Evolutionary conservation across 2,888 invertebrate species (phyloP).

Genomic region (Archaeoteleia sp.): DNA sequence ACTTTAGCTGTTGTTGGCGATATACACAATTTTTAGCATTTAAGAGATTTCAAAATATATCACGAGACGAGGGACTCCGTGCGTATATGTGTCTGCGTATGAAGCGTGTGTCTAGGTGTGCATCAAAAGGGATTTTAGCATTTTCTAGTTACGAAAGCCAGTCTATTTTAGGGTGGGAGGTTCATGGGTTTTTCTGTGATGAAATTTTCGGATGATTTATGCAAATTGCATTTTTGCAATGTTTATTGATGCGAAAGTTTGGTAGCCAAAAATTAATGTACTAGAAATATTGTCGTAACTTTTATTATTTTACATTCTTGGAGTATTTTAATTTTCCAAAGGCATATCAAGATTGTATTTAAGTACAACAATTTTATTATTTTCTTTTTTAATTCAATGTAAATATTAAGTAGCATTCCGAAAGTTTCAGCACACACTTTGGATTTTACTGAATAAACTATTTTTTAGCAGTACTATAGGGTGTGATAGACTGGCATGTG

Average conservation of each 20-base stretch:
- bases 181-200: conserved; percentile 27
- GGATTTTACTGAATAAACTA: too few relatives aligned
- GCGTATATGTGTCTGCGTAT: not conserved
- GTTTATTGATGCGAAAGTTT: not conserved
- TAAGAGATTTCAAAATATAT: conserved; percentile 28
- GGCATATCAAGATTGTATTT: too few relatives aligned
- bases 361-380: too few relatives aligned
- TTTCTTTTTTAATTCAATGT: too few relatives aligned
- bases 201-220: conserved; percentile 22
- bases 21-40: conserved; percentile 27
- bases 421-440: too few relatives aligned
- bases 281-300: too few relatives aligned
- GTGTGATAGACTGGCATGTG: conserved; percentile 70
- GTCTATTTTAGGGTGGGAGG: conserved; percentile 19
- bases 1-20: conserved; percentile 1
- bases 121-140: conserved; percentile 21
- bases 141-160: conserved; percentile 45
- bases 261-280: not conserved
- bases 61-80: conserved; percentile 5
- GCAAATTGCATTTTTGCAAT: conserved; percentile 19
- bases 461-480: too few relatives aligned
- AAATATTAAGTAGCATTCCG: too few relatives aligned
- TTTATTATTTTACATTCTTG: too few relatives aligned
- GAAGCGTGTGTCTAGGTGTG: not conserved
- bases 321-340: too few relatives aligned